Base-by-base conservation (phyloP, 53 echinoderm and acorn worm species). In the Paracentrotus lividus region DNA sequence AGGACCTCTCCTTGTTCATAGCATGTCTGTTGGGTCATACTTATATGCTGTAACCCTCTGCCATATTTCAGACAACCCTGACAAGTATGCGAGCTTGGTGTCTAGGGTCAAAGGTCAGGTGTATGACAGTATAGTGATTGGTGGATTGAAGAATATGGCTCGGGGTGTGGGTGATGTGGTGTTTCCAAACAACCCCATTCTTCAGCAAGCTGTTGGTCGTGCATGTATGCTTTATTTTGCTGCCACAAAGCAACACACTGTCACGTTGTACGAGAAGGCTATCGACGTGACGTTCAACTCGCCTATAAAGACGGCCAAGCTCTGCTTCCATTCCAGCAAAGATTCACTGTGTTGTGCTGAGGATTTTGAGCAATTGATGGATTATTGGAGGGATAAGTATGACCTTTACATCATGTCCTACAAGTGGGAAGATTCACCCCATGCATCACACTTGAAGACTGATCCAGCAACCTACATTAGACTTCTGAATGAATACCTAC, bases 91-190 rank as follows among this genome's bases (percentile, higher is more conserved):
- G 0, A 77, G 78, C 31, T 88, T 97, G n/a, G 61, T 56, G 20
- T 86, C 84, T 18, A 59, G 94, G 56, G 90, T 98, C 59, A 90
- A 84, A 75, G 98, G 96, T 88, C 97, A 98, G 32, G 94, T 98
- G 8, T 98, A 93, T 58, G 98, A 98, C 91, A 98, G 98, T 75
- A 85, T 98, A 16, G 96, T 96, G 45, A 85, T 94, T 54, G 98
- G 98, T 29, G 57, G 95, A 3, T 42, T 97, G 34, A 51, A 96
- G 20, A 81, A 97, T 29, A 96, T 97, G 96, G 93, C 95, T 1
- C 33, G 54, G 3, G 97, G 98, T 9, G 86, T 95, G 13, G 52
- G 75, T 8, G 34, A 18, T 2, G 53, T 91, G 23, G 24, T 53
- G 4, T 26, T 53, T 21, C 93, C 95, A 5, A 88, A 93, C 53